Evolutionary conservation across 2,797 vertebrate species (phyloP).

Genomic region (Bradypodion ventrale): DNA sequence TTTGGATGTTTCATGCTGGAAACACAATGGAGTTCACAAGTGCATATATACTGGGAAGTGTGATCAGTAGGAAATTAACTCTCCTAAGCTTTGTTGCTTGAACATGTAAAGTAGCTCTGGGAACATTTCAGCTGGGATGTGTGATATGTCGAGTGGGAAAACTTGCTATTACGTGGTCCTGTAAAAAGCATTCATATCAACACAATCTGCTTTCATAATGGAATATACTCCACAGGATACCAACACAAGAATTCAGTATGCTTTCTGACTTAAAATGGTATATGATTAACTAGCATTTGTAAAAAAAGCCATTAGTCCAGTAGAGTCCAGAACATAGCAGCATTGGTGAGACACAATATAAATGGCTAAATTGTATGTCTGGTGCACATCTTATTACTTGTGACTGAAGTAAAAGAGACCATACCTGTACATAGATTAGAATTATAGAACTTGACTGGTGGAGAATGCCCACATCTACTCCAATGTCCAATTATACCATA

Average conservation of each 20-base stretch:
- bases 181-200: constrained; percentile 2
- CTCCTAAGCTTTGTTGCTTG: background rate
- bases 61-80: background rate
- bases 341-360: background rate
- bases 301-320: background rate
- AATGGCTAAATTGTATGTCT: background rate
- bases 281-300: background rate
- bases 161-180: constrained; percentile 12
- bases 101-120: background rate
- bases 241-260: background rate
- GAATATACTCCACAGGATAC: constrained; percentile 4
- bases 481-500: background rate
- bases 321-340: background rate
- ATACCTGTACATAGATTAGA: background rate
- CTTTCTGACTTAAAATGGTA: background rate
- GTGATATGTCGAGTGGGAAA: constrained; percentile 13
- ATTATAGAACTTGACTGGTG: background rate
- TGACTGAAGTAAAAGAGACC: background rate
- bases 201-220: constrained; percentile 41
- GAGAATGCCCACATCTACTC: too few relatives aligned
- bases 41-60: background rate
- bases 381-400: background rate
- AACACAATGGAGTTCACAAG: background rate
- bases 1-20: background rate
- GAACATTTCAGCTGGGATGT: background rate